phyloP scores from a whole-genome alignment of 2,888 invertebrate species.

The Brachypalpus laphriformis region DNA sequence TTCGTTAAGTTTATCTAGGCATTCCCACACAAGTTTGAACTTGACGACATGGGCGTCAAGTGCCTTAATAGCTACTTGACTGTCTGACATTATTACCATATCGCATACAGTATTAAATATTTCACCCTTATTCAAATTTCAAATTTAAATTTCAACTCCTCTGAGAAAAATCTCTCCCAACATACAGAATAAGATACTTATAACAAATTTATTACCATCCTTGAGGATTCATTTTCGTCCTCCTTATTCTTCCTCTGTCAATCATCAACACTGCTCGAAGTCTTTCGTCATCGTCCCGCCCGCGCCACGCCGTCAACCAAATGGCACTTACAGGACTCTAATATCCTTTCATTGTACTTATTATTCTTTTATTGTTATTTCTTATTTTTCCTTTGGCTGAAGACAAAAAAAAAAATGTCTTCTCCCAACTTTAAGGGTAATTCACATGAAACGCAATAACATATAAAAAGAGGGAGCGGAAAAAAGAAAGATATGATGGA shows the following conservation, averaged over 20 bases:
- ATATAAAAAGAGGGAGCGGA: background rate
- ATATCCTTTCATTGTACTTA: conserved; percentile 28
- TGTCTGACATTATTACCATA: no score
- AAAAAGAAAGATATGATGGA: background rate
- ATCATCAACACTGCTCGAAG: background rate
- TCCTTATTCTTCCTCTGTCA: conserved; percentile 7
- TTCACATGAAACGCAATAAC: conserved; percentile 12
- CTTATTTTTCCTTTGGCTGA: background rate
- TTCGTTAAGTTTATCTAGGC: no score
- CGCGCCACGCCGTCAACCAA: background rate
- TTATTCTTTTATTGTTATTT: conserved; percentile 25
- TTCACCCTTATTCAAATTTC: background rate
- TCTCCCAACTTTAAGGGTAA: background rate
- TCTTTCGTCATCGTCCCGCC: background rate
- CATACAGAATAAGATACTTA: background rate
- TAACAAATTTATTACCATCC: conserved; percentile 5
- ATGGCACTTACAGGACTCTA: conserved; percentile 10
- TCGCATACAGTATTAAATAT: background rate
- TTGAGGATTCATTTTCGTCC: background rate
- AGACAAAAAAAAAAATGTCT: background rate
- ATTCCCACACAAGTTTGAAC: no score
- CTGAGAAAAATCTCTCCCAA: background rate
- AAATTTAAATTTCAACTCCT: background rate
- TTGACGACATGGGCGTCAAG: no score
- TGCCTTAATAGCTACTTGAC: no score